phyloP scores from a whole-genome alignment of 2,888 invertebrate genomes.

The Thera britannica region DNA sequence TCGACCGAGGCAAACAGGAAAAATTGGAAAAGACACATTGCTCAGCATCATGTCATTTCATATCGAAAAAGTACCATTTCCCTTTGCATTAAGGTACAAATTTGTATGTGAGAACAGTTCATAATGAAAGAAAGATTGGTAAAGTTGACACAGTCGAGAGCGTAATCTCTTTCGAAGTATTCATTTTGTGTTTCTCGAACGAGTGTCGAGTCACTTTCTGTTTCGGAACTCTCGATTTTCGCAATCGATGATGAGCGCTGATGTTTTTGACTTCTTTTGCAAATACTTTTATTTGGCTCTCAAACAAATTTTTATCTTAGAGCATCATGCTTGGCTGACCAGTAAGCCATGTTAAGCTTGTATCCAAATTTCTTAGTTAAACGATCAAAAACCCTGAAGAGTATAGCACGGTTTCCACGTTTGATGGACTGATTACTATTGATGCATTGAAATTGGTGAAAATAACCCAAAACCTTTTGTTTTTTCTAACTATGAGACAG shows the following conservation, averaged over 20 bases:
- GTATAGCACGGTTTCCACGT: no score
- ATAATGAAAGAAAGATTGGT: constrained; percentile 61
- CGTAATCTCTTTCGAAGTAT: constrained; percentile 64
- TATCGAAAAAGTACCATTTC: constrained; percentile 12
- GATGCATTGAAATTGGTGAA: no score
- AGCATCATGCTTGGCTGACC: no score
- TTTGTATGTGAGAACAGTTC: constrained; percentile 28
- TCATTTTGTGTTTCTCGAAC: constrained; percentile 51
- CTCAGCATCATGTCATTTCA: constrained; percentile 17
- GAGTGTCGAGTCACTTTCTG: constrained; percentile 35
- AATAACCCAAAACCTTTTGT: no score
- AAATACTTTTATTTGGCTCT: not conserved
- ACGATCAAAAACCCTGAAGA: no score
- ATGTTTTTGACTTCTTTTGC: not conserved
- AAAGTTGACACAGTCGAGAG: constrained; percentile 60
- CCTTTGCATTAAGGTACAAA: constrained; percentile 10
- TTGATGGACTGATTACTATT: no score
- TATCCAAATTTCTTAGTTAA: no score
- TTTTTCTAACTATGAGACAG: no score
- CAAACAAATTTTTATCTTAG: no score
- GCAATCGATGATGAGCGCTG: constrained; percentile 5
- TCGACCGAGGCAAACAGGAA: constrained; percentile 37
- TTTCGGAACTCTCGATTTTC: constrained; percentile 22
- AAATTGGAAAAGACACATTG: constrained; percentile 39
- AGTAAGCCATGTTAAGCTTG: no score